phyloP scores from a whole-genome alignment of 1,140 invertebrate genomes.

The Saccostrea glomerata region DNA sequence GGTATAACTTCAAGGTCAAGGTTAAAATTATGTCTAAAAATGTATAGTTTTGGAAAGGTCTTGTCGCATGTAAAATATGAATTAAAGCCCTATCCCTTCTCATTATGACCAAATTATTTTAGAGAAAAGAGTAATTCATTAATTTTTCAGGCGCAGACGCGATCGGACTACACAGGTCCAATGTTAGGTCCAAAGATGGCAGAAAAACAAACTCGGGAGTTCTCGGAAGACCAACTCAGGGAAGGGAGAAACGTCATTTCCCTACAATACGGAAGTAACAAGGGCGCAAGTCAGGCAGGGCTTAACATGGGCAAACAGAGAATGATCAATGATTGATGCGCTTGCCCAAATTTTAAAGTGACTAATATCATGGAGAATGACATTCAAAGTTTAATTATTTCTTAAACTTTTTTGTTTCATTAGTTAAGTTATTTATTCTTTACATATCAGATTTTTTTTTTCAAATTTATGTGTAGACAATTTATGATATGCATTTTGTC shows the following conservation, averaged over 20 bases:
- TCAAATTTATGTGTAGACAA: not conserved
- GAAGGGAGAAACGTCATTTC: constrained; percentile 92
- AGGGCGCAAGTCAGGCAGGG: constrained; percentile 85
- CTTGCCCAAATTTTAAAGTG: not conserved
- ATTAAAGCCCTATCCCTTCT: too few species aligned
- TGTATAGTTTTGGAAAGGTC: too few species aligned
- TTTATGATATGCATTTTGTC: not conserved
- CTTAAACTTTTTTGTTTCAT: constrained; percentile 5
- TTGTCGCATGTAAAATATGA: too few species aligned
- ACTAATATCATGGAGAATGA: not conserved
- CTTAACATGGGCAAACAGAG: constrained; percentile 90
- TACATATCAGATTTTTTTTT: constrained; percentile 17
- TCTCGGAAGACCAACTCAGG: constrained; percentile 91
- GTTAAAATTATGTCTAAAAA: too few species aligned
- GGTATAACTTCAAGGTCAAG: too few species aligned
- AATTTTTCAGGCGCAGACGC: constrained; percentile 87
- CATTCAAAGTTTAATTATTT: not conserved
- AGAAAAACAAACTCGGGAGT: constrained; percentile 88
- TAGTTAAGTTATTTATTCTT: not conserved
- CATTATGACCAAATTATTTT: too few species aligned
- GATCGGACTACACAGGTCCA: constrained; percentile 92
- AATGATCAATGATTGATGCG: constrained; percentile 73
- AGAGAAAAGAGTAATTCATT: not conserved
- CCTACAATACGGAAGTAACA: constrained; percentile 94
- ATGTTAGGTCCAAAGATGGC: constrained; percentile 80